Evolutionary conservation across 1,140 invertebrate genomes (phyloP).

Genomic region (Cepaea nemoralis): DNA sequence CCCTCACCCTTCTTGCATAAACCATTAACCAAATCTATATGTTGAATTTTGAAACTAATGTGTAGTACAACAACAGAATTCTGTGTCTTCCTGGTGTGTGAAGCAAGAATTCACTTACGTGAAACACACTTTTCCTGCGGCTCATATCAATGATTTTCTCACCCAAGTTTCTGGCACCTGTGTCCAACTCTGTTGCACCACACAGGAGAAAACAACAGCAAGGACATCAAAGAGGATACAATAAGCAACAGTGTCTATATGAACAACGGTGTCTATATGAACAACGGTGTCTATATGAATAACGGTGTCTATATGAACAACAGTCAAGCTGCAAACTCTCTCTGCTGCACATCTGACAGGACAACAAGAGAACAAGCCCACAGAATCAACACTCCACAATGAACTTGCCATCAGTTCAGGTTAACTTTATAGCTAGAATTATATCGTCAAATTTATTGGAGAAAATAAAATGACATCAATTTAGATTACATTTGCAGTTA

Average conservation of each 20-base stretch:
- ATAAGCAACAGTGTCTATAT: too few relatives aligned
- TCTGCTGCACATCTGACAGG: neutral
- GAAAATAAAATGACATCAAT: too few relatives aligned
- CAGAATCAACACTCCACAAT: too few relatives aligned
- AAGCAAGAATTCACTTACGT: conserved; percentile 37
- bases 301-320: too few relatives aligned
- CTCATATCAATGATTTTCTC: conserved; percentile 41
- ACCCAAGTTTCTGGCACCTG: conserved; percentile 31
- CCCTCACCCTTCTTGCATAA: too few relatives aligned
- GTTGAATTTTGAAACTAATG: too few relatives aligned
- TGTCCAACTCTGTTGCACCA: neutral
- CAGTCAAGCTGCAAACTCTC: neutral
- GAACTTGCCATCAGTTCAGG: too few relatives aligned
- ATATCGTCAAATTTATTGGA: too few relatives aligned
- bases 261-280: too few relatives aligned
- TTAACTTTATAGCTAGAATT: too few relatives aligned
- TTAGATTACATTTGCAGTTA: too few relatives aligned
- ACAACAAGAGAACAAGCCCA: neutral
- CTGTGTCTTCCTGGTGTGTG: neutral
- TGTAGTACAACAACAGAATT: neutral
- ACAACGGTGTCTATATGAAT: neutral
- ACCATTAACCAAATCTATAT: too few relatives aligned
- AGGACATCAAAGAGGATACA: neutral
- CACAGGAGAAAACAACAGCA: neutral
- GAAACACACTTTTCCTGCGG: conserved; percentile 30